Evolutionary conservation across 2,797 vertebrate genomes (phyloP).

Genomic region (Fringilla coelebs): DNA sequence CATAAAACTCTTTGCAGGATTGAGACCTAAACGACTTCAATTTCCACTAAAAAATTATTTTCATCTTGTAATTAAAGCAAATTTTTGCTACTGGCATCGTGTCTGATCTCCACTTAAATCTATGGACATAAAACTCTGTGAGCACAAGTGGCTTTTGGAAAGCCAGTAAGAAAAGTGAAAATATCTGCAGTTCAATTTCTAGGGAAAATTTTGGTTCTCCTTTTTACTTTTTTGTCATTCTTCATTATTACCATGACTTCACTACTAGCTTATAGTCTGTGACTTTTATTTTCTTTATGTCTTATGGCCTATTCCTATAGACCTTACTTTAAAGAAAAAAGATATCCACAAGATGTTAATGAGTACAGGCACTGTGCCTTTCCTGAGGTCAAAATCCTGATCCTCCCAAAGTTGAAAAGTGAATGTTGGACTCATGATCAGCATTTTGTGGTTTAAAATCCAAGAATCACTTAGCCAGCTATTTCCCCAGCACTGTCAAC

Average conservation of each 20-base stretch:
- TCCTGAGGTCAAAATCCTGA: slow-evolving; percentile 9
- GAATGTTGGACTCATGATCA: not conserved
- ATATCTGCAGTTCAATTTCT: not conserved
- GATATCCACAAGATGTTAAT: not conserved
- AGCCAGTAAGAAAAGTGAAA: not conserved
- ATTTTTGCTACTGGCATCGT: not conserved
- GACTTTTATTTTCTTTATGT: not conserved
- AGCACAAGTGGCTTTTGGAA: not conserved
- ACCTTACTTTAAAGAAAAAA: not conserved
- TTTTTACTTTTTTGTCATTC: not conserved
- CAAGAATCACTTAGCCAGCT: not conserved
- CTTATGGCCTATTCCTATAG: not conserved
- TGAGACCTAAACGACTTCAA: slow-evolving; percentile 11
- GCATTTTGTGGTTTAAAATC: slow-evolving; percentile 17
- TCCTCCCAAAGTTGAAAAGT: slow-evolving; percentile 23
- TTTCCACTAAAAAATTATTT: slow-evolving; percentile 48
- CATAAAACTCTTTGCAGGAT: slow-evolving; percentile 33
- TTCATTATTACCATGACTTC: not conserved
- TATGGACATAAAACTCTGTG: not conserved
- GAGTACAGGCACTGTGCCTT: not conserved
- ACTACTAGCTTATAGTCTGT: too few species aligned
- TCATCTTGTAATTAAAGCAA: slow-evolving; percentile 21
- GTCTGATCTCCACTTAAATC: not conserved
- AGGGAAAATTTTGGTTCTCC: not conserved
- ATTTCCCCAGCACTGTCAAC: slow-evolving; percentile 38